Evolutionary conservation across 1,140 invertebrate genomes (phyloP), one percentile per base, ranked within the genome.

Genomic region (Brachionus angularis): DNA sequence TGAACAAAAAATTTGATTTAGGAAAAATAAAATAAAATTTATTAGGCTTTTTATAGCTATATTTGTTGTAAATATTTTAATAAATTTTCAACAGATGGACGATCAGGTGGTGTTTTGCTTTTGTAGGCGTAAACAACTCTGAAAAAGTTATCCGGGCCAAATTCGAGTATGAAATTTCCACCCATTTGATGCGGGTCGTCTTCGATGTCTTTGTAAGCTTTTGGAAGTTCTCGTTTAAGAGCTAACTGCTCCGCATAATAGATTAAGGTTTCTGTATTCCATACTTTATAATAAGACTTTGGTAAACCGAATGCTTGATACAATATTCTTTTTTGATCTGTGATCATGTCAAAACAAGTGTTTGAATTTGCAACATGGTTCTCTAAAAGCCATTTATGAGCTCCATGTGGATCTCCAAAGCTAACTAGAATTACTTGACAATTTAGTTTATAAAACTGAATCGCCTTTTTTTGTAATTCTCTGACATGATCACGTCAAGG

Each of bases 161-260:
- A 36, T 21, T 67, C n/a, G 8, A 67, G 18, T 10, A 67, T 67
- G 47, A 46, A 67, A 36, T 67, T 67, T 5, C 62, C 62, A 1
- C 62, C 62, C 62, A 67, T 67, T 67, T 67, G 62, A 49, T 67
- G 62, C 14, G 62, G 62, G 18, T 67, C 62, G 36, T 67, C 62
- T 10, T 67, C 62, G 1, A 67, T 27, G 23, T 67, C 62, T 67
- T 67, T 16, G 47, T 67, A 67, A 12, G 62, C 21, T 27, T 33
- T 16, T 46, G 62, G 62, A 5, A 67, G 29, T 29, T 44, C 33
- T 25, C 62, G 29, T 1, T 34, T 7, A 16, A 21, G 46, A 23
- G 33, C 5, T 23, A 67, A 47, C 18, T 67, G 62, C 12, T 67
- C 62, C n/a, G 62, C 39, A 36, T 67, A 67, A 16, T 67, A 67